Base-by-base conservation (phyloP, 2,113 vertebrate species). In the Talpa occidentalis region DNA sequence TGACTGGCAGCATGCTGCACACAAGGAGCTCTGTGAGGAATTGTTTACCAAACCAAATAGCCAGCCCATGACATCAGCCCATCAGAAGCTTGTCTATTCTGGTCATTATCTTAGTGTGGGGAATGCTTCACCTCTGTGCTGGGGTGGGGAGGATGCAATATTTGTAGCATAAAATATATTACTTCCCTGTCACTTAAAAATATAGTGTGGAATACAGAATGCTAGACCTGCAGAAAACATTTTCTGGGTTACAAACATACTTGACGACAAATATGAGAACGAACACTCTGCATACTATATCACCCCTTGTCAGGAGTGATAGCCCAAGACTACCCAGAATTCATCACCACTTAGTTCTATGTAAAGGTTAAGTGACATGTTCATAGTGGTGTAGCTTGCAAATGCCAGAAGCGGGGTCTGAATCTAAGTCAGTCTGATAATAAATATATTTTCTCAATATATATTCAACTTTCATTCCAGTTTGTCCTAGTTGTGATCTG, bases 131-230 rank as follows among this genome's bases (percentile, higher is more conserved):
- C 22, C 72, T 92, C 44, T 67, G 73, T 49, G 16, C 28, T 93
- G 3, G 0, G 1, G 47, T 22, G 9, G 3, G 10, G 21, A 67
- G 22, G 11, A 62, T 30, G 6, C 32, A 40, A 62, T 76, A 66
- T 82, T 88, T 72, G 78, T 52, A 91, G 35, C 42, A 74, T 74
- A 49, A 94, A 95, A 77, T 67, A 47, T 6, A 69, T 56, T n/a
- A 76, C 70, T 79, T 96, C 30, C 17, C 32, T 72, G 56, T 69
- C 54, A 88, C 21, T 85, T 85, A 47, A 92, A 47, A 77, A 70
- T 26, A 84, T 3, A 70, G 11, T 44, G 6, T 88, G 17, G 59
- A 74, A 70, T 74, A 73, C 44, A 9, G 17, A 85, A 70, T 74
- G 28, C 37, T 73, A 82, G 42, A 64, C 35, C n/a, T 37, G 17